Evolutionary conservation across 2,797 vertebrate genomes (phyloP).

Genomic region (Chaetophractus vellerosus): DNA sequence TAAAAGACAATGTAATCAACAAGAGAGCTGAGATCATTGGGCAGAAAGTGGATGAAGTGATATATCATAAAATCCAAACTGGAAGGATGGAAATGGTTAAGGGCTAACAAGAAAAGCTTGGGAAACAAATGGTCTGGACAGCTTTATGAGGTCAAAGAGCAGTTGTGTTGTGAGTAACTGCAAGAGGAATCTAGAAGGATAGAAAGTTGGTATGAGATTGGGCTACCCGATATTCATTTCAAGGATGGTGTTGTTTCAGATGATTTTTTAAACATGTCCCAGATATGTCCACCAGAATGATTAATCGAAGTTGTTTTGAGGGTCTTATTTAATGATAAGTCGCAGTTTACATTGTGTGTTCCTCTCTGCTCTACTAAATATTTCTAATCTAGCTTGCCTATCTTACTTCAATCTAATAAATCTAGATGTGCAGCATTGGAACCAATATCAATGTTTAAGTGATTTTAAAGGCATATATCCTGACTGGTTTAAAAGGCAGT

Average conservation of each 20-base stretch:
- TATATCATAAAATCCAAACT: not conserved
- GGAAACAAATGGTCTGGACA: not conserved
- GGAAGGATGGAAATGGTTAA: not conserved
- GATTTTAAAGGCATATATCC: not conserved
- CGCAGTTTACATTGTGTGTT: not conserved
- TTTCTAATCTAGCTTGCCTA: conserved; percentile 13
- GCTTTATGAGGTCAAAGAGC: not conserved
- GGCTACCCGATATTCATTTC: not conserved
- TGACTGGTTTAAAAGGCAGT: not conserved
- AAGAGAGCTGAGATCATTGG: not conserved
- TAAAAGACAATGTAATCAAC: not conserved
- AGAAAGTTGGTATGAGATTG: not conserved
- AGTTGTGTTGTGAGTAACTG: not conserved
- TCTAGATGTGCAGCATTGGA: not conserved
- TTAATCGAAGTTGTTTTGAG: not conserved
- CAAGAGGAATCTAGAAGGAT: not conserved
- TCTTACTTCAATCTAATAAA: not conserved
- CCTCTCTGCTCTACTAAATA: not conserved
- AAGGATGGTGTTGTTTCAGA: not conserved
- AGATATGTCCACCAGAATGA: not conserved
- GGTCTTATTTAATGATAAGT: not conserved
- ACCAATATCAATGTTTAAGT: not conserved
- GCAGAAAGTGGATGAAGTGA: not conserved
- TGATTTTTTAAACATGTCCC: not conserved
- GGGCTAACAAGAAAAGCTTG: not conserved